phyloP scores from a whole-genome alignment of 2,113 vertebrate genomes.

The Esox niger region DNA sequence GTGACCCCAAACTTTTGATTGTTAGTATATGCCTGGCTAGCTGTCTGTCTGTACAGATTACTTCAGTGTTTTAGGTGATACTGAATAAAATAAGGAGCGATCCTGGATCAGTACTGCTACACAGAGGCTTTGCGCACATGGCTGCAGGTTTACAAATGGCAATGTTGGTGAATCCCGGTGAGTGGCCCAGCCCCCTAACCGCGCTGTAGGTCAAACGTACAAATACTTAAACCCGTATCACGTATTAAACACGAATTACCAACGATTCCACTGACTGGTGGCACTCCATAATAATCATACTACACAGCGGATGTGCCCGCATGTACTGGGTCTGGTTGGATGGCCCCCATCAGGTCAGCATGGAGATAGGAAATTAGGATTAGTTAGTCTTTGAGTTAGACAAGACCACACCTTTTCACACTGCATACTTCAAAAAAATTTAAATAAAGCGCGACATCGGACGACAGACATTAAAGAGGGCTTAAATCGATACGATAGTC shows the following conservation, averaged over 20 bases:
- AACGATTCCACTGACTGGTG: no score
- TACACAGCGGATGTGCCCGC: background rate
- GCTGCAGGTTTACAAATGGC: conserved; percentile 48
- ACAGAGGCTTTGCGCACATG: conserved; percentile 15
- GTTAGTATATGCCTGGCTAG: no score
- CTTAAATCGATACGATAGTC: no score
- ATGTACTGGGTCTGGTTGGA: background rate
- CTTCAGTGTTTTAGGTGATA: no score
- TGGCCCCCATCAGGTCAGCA: background rate
- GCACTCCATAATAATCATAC: background rate
- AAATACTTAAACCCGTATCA: conserved; percentile 43
- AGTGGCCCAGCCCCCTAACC: conserved; percentile 29
- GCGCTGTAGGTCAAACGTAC: conserved; percentile 30
- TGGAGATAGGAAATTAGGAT: background rate
- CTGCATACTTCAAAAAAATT: no score
- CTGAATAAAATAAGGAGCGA: no score
- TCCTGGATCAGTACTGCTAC: no score
- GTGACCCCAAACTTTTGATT: no score
- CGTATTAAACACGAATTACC: conserved; percentile 36
- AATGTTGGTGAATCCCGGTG: conserved; percentile 46
- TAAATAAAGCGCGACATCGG: no score
- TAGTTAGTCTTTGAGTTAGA: background rate
- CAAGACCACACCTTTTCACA: background rate
- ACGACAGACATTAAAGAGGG: no score
- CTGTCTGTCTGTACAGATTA: no score